Percentiles rank a stretch among this genome's conserved stretches.
Evolutionary conservation across 2,888 invertebrate species (phyloP).

Genomic region (Pedicia rivosa): DNA sequence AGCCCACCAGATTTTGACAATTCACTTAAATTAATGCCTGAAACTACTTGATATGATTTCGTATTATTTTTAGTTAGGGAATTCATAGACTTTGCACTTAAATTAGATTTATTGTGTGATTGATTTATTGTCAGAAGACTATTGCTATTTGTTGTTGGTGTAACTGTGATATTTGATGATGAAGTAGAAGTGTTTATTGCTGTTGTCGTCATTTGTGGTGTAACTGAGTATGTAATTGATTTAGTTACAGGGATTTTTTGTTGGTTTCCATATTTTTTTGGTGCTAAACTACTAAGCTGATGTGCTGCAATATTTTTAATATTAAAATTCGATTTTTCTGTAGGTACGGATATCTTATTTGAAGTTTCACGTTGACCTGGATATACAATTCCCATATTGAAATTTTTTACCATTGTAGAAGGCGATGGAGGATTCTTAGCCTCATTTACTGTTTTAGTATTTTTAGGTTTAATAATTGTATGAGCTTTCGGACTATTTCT

Average conservation of each 20-base stretch:
- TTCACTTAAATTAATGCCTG: constrained; percentile 1
- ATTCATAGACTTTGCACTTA: no score
- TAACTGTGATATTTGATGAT: not conserved
- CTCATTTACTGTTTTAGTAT: not conserved
- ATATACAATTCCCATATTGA: constrained; percentile 10
- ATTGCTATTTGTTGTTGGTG: no score
- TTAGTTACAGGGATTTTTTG: no score
- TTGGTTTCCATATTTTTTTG: no score
- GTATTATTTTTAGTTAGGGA: constrained; percentile 4
- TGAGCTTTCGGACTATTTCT: constrained; percentile 2
- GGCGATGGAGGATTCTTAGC: not conserved
- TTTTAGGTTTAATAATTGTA: constrained; percentile 5
- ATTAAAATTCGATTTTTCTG: no score
- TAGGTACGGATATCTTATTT: no score
- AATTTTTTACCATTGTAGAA: constrained; percentile 1
- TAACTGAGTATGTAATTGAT: not conserved
- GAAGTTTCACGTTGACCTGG: constrained; percentile 1
- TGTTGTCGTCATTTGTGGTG: not conserved
- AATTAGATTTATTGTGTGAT: no score
- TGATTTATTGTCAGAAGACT: no score
- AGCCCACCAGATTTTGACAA: constrained; percentile 1
- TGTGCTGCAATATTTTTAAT: no score
- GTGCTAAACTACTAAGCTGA: no score
- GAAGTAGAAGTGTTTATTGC: not conserved
- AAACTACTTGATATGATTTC: not conserved